A percentile compares a stretch with the other conserved stretches of the same genome.
Evolutionary conservation across 2,113 vertebrate genomes (phyloP).

Genomic region (Heloderma charlesbogerti): DNA sequence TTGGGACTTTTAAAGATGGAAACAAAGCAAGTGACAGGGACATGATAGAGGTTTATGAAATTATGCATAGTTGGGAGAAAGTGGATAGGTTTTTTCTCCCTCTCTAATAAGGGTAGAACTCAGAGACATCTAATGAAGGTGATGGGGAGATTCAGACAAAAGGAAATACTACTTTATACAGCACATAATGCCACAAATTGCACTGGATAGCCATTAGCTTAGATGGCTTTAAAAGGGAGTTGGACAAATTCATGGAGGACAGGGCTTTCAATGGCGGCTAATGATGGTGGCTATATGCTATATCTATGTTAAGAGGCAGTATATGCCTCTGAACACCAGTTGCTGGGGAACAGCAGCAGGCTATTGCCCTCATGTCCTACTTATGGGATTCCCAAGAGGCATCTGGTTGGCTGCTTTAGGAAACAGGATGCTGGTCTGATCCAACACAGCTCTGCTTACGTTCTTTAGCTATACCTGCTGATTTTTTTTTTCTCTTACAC

Average conservation of each 20-base stretch:
- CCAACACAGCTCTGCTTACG: too few species aligned
- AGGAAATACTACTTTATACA: background rate
- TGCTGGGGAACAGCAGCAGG: too few species aligned
- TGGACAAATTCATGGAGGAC: background rate
- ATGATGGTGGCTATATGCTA: too few species aligned
- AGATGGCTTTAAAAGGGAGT: background rate
- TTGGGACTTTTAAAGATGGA: background rate
- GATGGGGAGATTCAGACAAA: background rate
- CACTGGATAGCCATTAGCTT: background rate
- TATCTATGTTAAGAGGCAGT: too few species aligned
- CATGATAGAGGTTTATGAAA: background rate
- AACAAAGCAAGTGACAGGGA: background rate
- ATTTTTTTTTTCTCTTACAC: background rate
- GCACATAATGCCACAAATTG: background rate
- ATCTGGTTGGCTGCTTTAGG: too few species aligned
- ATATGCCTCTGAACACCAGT: too few species aligned
- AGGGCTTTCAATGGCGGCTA: background rate
- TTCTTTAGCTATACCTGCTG: background rate
- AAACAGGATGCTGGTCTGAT: too few species aligned
- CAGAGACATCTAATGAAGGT: background rate
- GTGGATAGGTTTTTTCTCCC: background rate
- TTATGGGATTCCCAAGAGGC: background rate
- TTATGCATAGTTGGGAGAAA: background rate
- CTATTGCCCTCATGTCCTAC: background rate
- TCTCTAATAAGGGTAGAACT: background rate